Evolutionary conservation across 2,888 invertebrate genomes (phyloP).

Genomic region (Acleris sparsana): DNA sequence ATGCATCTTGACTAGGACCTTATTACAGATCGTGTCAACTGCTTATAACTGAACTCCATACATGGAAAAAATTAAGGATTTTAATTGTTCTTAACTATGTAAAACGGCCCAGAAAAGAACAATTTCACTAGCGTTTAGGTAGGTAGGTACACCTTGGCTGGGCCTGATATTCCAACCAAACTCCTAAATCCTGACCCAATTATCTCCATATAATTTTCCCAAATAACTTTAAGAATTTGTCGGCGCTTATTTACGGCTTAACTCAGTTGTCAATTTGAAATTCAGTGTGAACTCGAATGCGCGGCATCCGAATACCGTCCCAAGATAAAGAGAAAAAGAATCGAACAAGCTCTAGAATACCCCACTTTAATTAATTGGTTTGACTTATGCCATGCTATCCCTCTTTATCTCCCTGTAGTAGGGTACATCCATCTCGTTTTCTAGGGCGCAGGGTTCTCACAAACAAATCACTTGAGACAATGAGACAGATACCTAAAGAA

Average conservation of each 20-base stretch:
- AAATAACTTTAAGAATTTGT: constrained; percentile 32
- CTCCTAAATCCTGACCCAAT: too few relatives aligned
- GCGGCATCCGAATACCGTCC: constrained; percentile 56
- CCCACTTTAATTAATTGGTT: constrained; percentile 71
- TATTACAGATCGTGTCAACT: too few relatives aligned
- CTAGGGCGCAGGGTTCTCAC: constrained; percentile 53
- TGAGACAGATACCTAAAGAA: constrained; percentile 57
- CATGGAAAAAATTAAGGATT: too few relatives aligned
- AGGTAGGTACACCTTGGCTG: too few relatives aligned
- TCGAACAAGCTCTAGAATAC: constrained; percentile 62
- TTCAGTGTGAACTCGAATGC: constrained; percentile 68
- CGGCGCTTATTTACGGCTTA: constrained; percentile 39
- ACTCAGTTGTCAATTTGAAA: constrained; percentile 66
- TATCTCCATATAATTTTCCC: not conserved
- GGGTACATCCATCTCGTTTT: constrained; percentile 46
- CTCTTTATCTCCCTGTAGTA: constrained; percentile 41
- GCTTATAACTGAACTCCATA: too few relatives aligned
- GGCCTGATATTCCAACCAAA: too few relatives aligned
- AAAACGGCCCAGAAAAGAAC: too few relatives aligned
- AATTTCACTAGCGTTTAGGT: too few relatives aligned
- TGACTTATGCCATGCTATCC: constrained; percentile 46
- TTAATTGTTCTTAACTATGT: too few relatives aligned
- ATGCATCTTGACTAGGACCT: too few relatives aligned
- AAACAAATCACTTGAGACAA: constrained; percentile 75
- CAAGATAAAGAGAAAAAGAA: constrained; percentile 63